Conservation (phyloP, 2,113 vertebrate species). For the Aegotheles bennettii region DNA sequence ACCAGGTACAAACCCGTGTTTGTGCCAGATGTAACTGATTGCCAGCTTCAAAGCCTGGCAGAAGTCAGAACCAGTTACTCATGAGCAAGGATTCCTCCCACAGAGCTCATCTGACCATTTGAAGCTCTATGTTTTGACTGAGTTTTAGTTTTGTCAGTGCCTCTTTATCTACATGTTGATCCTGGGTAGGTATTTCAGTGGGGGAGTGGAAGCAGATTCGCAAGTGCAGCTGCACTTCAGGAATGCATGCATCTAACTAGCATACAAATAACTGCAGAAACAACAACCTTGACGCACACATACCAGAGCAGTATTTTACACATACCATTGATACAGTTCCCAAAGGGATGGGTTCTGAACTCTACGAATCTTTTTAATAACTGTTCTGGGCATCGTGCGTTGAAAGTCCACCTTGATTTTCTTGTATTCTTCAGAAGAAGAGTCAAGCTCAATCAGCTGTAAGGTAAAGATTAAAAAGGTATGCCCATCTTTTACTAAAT, state of each 20-base stretch:
- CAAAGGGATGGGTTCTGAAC: slow-evolving; percentile 86
- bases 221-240: not conserved
- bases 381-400: slow-evolving; percentile 70
- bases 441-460: slow-evolving; percentile 74
- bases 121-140: not conserved
- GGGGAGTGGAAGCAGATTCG: not conserved
- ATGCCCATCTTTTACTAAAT: not conserved
- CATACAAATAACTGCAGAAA: not conserved
- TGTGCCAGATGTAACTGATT: not conserved
- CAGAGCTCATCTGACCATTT: not conserved
- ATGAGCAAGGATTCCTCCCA: not conserved
- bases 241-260: not conserved
- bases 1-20: not conserved
- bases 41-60: not conserved
- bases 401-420: slow-evolving; percentile 72
- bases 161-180: not conserved
- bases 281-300: not conserved
- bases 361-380: slow-evolving; percentile 74
- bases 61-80: not conserved
- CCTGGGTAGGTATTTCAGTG: not conserved
- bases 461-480: not conserved
- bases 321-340: slow-evolving; percentile 84
- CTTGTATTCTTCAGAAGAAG: slow-evolving; percentile 66
- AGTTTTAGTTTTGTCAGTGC: not conserved
- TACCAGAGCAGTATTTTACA: not conserved